phyloP scores from a whole-genome alignment of 1,140 invertebrate species.

The Drosophila nannoptera region DNA sequence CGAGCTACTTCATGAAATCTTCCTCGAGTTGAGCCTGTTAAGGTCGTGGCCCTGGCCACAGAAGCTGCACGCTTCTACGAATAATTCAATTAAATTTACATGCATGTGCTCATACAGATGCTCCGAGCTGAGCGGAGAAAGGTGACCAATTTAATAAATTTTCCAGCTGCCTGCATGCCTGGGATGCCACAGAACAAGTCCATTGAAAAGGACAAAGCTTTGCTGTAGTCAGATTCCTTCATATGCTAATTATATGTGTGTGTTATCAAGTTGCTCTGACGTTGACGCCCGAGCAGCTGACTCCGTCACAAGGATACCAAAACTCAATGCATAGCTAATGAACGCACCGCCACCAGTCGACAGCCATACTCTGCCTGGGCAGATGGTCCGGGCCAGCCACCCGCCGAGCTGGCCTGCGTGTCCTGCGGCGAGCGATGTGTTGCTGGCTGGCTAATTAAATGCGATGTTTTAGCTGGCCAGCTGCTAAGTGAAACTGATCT shows the following conservation, averaged over 20 bases:
- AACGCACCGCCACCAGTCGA: slow-evolving; percentile 1
- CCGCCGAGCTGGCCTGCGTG: no score
- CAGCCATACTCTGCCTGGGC: no score
- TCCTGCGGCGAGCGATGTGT: background rate
- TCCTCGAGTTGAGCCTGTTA: slow-evolving; percentile 1
- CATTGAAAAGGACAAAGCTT: slow-evolving; percentile 20
- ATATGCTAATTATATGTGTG: slow-evolving; percentile 66
- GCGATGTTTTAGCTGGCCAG: slow-evolving; percentile 45
- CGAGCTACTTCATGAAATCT: slow-evolving; percentile 2
- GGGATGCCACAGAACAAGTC: background rate
- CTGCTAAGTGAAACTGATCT: slow-evolving; percentile 54
- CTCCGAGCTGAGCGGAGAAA: background rate
- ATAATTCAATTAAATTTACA: slow-evolving; percentile 29
- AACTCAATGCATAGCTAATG: slow-evolving; percentile 72
- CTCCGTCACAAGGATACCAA: slow-evolving; percentile 7
- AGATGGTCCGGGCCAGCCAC: no score
- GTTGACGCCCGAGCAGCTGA: slow-evolving; percentile 26
- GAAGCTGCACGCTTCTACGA: background rate
- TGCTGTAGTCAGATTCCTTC: slow-evolving; percentile 49
- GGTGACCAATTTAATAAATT: slow-evolving; percentile 42
- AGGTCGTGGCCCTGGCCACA: slow-evolving; percentile 7
- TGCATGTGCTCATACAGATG: background rate
- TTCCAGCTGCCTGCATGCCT: slow-evolving; percentile 47
- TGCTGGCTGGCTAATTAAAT: slow-evolving; percentile 59
- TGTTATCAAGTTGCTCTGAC: slow-evolving; percentile 59